A percentile compares a stretch with the other conserved stretches of the same genome.
phyloP scores from a whole-genome alignment of 2,888 invertebrate species.

The Acleris cristana region DNA sequence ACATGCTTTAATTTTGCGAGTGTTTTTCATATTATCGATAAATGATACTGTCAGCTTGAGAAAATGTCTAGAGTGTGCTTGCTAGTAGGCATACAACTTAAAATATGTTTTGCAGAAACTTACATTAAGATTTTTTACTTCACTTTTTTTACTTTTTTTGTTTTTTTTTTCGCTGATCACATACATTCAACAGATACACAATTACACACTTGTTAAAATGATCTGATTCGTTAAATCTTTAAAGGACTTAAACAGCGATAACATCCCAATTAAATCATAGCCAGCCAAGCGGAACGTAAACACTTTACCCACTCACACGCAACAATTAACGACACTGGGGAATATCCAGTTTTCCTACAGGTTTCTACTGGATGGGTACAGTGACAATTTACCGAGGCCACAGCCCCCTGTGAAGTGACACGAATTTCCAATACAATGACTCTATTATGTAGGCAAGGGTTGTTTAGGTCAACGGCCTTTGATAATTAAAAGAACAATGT shows the following conservation, averaged over 20 bases:
- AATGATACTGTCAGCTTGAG: too few species aligned
- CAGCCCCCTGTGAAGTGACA: slow-evolving; percentile 56
- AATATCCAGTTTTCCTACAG: slow-evolving; percentile 61
- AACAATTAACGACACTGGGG: slow-evolving; percentile 58
- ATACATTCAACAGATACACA: too few species aligned
- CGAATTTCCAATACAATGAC: slow-evolving; percentile 68
- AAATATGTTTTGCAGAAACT: too few species aligned
- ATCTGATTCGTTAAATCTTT: background rate
- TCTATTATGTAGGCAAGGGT: slow-evolving; percentile 50
- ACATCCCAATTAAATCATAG: slow-evolving; percentile 29
- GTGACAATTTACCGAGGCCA: slow-evolving; percentile 57
- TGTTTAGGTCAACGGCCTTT: slow-evolving; percentile 44
- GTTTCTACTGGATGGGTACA: slow-evolving; percentile 69
- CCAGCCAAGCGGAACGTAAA: slow-evolving; percentile 18
- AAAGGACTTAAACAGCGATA: slow-evolving; percentile 7
- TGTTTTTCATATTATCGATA: too few species aligned
- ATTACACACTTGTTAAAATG: too few species aligned
- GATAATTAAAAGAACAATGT: slow-evolving; percentile 19
- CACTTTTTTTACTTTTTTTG: background rate
- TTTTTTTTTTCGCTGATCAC: too few species aligned
- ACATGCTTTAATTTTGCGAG: too few species aligned
- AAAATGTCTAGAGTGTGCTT: too few species aligned
- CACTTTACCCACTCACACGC: slow-evolving; percentile 50
- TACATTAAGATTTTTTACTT: background rate
- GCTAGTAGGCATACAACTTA: too few species aligned